These are phyloP conservation scores for Verasper variegatus DNA, from an alignment of 2,113 vertebrate genomes.

Conservation along the genomic window DNA sequence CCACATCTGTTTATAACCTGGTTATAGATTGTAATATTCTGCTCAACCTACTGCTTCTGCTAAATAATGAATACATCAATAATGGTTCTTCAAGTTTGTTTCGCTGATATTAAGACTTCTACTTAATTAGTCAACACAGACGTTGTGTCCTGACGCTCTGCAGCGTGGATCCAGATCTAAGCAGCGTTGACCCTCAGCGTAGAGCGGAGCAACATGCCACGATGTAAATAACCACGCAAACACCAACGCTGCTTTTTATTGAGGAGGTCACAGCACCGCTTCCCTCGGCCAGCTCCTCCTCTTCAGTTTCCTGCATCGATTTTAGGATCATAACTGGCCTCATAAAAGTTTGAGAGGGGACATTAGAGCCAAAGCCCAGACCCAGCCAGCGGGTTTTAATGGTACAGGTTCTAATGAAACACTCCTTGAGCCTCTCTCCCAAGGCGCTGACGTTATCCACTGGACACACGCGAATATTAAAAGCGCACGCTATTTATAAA, in stretches of 20 bases:
- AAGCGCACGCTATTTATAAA: conserved; percentile 78
- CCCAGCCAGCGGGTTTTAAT: conserved; percentile 74
- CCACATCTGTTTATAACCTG: too few species aligned
- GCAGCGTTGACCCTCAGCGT: too few species aligned
- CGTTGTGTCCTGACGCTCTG: too few species aligned
- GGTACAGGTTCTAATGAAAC: conserved; percentile 83
- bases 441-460: conserved; percentile 81
- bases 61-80: too few species aligned
- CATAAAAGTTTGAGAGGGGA: conserved; percentile 47
- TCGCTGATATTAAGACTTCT: too few species aligned
- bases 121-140: too few species aligned
- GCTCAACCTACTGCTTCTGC: too few species aligned
- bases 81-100: too few species aligned
- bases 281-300: conserved; percentile 48
- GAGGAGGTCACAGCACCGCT: conserved; percentile 59
- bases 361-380: conserved; percentile 72
- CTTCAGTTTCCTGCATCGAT: conserved; percentile 66
- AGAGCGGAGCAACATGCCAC: background rate
- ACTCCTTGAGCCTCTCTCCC: conserved; percentile 78
- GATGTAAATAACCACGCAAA: conserved; percentile 46
- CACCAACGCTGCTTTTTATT: conserved; percentile 16
- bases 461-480: conserved; percentile 75
- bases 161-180: too few species aligned
- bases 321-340: conserved; percentile 68
- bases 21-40: too few species aligned